Conservation (phyloP, 2,888 invertebrate genomes). For the Aphodius granarius region DNA sequence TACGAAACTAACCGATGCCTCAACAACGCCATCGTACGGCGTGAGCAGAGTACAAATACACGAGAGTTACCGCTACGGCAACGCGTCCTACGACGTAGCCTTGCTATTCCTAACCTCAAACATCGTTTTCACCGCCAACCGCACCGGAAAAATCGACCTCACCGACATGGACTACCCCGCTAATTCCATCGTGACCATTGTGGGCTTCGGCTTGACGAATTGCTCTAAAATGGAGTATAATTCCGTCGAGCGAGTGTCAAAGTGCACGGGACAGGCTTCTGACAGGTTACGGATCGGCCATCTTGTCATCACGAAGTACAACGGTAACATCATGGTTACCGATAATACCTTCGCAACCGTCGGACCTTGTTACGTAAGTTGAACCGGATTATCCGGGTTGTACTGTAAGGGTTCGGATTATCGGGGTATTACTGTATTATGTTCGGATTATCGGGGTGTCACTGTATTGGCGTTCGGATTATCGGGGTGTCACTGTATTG, state of each 20-base stretch:
- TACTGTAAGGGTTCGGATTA: background rate
- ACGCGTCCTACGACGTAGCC: constrained; percentile 8
- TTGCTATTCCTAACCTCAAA: constrained; percentile 7
- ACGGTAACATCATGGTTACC: background rate
- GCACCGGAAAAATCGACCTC: background rate
- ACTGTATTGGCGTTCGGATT: background rate
- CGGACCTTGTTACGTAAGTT: background rate
- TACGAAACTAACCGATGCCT: background rate
- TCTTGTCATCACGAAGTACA: background rate
- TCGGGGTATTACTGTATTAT: background rate
- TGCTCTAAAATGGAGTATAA: constrained; percentile 9
- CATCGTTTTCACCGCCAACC: background rate
- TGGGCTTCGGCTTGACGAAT: constrained; percentile 14
- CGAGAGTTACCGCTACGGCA: constrained; percentile 8
- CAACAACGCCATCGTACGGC: background rate
- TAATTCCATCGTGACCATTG: background rate
- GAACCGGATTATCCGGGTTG: too few species aligned
- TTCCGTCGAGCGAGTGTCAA: background rate
- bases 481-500: background rate
- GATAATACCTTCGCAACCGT: background rate
- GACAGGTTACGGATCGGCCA: background rate
- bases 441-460: too few species aligned
- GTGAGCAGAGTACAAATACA: constrained; percentile 8
- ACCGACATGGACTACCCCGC: background rate
- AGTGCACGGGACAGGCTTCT: background rate